Percentiles rank a stretch among this genome's conserved stretches.
These are phyloP conservation scores for Aphelenchoides besseyi DNA, from an alignment of 1,140 invertebrate species.

Conservation along the genomic window DNA sequence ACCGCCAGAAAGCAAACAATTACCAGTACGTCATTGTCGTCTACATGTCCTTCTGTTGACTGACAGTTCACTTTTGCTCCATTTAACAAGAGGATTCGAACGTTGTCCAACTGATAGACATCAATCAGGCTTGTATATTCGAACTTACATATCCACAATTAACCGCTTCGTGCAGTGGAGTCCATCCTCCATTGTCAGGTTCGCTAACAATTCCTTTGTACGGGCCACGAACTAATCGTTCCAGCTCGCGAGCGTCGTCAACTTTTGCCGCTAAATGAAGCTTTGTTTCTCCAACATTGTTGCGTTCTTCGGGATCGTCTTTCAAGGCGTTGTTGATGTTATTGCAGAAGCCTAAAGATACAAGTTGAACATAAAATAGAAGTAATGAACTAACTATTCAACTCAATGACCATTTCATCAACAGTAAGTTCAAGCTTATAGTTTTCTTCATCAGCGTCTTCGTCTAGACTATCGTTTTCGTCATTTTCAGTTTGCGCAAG, in stretches of 20 bases:
- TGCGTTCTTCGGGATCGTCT: not conserved
- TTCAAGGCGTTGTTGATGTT: not conserved
- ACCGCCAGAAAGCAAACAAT: not conserved
- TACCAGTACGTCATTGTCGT: not conserved
- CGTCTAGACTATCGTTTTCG: not conserved
- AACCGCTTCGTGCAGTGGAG: not conserved
- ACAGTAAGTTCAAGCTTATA: not conserved
- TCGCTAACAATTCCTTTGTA: not conserved
- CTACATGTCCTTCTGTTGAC: not conserved
- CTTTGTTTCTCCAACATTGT: not conserved
- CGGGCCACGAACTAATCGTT: not conserved
- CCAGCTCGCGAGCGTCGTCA: not conserved
- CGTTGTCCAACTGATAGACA: conserved; percentile 1
- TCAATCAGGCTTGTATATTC: too few relatives aligned
- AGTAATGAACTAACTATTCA: not conserved
- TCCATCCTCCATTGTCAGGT: not conserved
- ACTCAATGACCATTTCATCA: not conserved
- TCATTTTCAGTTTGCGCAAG: not conserved
- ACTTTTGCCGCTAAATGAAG: not conserved
- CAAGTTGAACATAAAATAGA: not conserved
- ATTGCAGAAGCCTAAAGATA: not conserved
- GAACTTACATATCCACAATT: too few relatives aligned
- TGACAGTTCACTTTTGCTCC: not conserved
- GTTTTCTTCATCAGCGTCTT: not conserved
- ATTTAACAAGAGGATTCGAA: not conserved